These are phyloP conservation scores for Leptinotarsa texana DNA, from an alignment of 1,140 invertebrate species.

Conservation along the genomic window DNA sequence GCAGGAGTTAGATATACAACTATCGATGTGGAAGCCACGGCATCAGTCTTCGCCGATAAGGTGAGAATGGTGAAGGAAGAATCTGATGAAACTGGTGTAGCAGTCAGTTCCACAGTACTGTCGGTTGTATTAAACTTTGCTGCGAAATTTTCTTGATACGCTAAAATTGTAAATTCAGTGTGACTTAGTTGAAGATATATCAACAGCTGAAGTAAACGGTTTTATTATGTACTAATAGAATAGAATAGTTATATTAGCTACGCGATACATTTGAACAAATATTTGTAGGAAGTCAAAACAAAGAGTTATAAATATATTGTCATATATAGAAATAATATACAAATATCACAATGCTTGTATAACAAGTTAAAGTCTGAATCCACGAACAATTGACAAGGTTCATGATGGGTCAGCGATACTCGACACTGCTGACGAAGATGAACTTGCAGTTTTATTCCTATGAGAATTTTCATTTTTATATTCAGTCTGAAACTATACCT, in stretches of 20 bases:
- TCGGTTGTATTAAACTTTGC: not conserved
- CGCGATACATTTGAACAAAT: not conserved
- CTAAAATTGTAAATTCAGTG: not conserved
- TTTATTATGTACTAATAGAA: not conserved
- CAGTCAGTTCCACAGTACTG: not conserved
- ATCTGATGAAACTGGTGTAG: not conserved
- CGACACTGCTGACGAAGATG: too few species aligned
- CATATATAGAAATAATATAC: too few species aligned
- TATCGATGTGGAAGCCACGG: not conserved
- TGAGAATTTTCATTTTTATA: too few species aligned
- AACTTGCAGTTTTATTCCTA: too few species aligned
- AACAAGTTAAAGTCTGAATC: too few species aligned
- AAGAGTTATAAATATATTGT: too few species aligned
- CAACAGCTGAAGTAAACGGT: not conserved
- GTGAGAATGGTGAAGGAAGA: not conserved
- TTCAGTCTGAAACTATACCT: too few species aligned
- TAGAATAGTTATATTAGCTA: not conserved
- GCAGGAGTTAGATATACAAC: not conserved
- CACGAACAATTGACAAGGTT: too few species aligned
- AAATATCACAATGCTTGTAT: too few species aligned
- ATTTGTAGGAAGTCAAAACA: too few species aligned
- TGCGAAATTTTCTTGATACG: slow-evolving; percentile 4
- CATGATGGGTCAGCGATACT: too few species aligned
- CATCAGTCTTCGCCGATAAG: not conserved
- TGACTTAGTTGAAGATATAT: not conserved